Evolutionary conservation across 2,797 vertebrate genomes (phyloP), one percentile per base, ranked within the genome.

Genomic region (Poecilia velifera): DNA sequence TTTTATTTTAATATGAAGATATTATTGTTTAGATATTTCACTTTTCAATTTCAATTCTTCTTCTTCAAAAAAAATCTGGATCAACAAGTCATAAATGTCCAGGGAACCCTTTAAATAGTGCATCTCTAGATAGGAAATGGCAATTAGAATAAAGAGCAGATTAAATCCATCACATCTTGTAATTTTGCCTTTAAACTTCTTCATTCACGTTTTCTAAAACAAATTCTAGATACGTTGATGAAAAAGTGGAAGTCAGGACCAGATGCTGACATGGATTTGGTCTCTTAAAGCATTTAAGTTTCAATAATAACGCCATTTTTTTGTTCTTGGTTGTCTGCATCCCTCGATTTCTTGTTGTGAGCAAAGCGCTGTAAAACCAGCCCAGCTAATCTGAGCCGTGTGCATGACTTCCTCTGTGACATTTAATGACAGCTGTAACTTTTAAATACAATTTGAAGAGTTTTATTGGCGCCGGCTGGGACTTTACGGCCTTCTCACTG

Each of bases 151-250:
- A 64, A 36, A 36, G 31, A 64, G 59, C 16, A 64, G 16, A 36
- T 9, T 36, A 36, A 36, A 64, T 34, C 57, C 31, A 28, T 28
- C 1, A 59, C 0, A 18, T 64, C 13, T 34, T 3, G 6, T 20
- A 20, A 64, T 64, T 18, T 36, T 34, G 31, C 57, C 81, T 85
- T 70, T 57, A 87, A 92, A 87, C n/a, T 82, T 82, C 82, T 84
- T 86, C 85, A 90, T 84, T 90, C 81, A 87, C 78, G 1, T 51
- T 28, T 51, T 90, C 82, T 93, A 88, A 94, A 93, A 93, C 91
- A 94, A 93, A 94, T 87, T 94, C 85, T 76, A 71, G 79, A 80
- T 74, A 88, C 89, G 89, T 85, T 90, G 89, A 94, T 94, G 78
- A 34, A 85, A 78, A 86, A 78, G 71, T 80, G 88, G 79, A 87